Conservation (phyloP, 2,888 invertebrate genomes). For the Neoscelio sp. region DNA sequence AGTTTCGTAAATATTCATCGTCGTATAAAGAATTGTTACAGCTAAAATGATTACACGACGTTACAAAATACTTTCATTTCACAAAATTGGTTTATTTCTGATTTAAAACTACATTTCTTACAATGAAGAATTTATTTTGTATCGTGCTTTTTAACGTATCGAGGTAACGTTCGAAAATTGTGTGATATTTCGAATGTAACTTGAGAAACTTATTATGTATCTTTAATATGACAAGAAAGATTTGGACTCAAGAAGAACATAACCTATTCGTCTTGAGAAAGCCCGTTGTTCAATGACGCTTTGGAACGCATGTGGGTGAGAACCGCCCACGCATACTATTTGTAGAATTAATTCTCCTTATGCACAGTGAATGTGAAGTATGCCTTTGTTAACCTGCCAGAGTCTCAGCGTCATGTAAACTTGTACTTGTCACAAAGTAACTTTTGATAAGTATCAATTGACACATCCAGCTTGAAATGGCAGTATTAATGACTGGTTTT, state of each 20-base stretch:
- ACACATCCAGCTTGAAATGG: slow-evolving; percentile 43
- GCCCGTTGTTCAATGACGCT: slow-evolving; percentile 30
- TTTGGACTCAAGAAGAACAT: slow-evolving; percentile 19
- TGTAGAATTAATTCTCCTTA: slow-evolving; percentile 78
- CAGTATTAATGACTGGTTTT: slow-evolving; percentile 25
- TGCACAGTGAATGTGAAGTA: slow-evolving; percentile 77
- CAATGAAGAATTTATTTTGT: not conserved
- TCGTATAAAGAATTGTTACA: no score
- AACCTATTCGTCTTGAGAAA: slow-evolving; percentile 37
- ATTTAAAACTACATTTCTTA: not conserved
- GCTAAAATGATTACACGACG: slow-evolving; percentile 7
- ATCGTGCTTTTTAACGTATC: not conserved
- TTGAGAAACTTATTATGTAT: slow-evolving; percentile 8
- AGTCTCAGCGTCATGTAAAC: slow-evolving; percentile 28
- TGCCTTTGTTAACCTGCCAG: slow-evolving; percentile 78
- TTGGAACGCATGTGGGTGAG: slow-evolving; percentile 44
- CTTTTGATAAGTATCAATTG: slow-evolving; percentile 44
- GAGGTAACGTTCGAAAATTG: not conserved
- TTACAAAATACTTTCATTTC: slow-evolving; percentile 10
- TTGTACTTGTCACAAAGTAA: slow-evolving; percentile 29
- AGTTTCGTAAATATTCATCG: no score
- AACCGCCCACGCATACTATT: slow-evolving; percentile 78
- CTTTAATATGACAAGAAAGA: slow-evolving; percentile 16
- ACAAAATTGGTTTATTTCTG: no score
- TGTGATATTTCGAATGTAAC: slow-evolving; percentile 16